phyloP scores from a whole-genome alignment of 2,113 vertebrate genomes.

The Thunnus thynnus region DNA sequence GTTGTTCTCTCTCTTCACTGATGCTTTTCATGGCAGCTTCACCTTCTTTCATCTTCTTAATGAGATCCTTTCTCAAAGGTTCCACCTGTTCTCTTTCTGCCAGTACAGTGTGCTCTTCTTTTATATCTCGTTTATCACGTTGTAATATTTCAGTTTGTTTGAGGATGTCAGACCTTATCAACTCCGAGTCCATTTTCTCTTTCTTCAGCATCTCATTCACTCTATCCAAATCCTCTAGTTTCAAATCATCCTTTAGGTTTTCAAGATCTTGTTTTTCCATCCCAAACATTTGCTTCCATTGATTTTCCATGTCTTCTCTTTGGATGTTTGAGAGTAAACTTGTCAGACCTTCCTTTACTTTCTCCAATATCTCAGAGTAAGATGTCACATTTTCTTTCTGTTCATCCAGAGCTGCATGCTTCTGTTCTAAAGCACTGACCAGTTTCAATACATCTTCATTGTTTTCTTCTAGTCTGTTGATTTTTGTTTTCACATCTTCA shows the following conservation, averaged over 20 bases:
- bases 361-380: background rate
- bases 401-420: background rate
- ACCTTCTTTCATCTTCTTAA: background rate
- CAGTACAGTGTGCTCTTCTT: background rate
- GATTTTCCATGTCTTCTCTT: background rate
- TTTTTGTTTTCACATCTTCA: background rate
- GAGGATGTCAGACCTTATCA: background rate
- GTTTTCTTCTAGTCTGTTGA: background rate
- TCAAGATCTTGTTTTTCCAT: background rate
- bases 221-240: too few relatives aligned
- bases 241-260: background rate
- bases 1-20: conserved; percentile 16
- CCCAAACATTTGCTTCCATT: background rate
- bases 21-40: conserved; percentile 9
- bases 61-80: too few relatives aligned
- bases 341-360: conserved; percentile 5
- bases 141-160: conserved; percentile 1
- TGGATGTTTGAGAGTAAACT: background rate
- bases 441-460: background rate
- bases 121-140: background rate
- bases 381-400: background rate
- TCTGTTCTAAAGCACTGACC: background rate
- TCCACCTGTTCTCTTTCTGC: too few relatives aligned
- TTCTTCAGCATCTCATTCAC: conserved; percentile 3
- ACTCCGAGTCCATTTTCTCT: conserved; percentile 20